phyloP scores from a whole-genome alignment of 2,888 invertebrate genomes.

The Itoplectis maculator region DNA sequence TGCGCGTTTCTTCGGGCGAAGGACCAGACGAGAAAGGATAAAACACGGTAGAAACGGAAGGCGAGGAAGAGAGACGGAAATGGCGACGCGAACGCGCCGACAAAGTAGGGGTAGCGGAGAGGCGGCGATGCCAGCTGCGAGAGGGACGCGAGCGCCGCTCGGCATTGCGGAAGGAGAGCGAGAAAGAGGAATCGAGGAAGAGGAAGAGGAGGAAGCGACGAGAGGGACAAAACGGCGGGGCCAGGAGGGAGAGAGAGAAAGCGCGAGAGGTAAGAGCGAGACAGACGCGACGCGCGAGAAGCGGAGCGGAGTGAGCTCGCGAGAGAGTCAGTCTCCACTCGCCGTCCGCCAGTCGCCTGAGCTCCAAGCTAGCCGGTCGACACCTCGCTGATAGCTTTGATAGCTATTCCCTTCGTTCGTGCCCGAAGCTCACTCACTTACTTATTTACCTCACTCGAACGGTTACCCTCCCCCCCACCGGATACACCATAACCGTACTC shows the following conservation, averaged over 20 bases:
- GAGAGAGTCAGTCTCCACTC: conserved; percentile 72
- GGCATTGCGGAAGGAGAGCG: conserved; percentile 40
- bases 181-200: conserved; percentile 28
- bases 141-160: conserved; percentile 39
- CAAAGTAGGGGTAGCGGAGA: conserved; percentile 29
- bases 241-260: conserved; percentile 56
- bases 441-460: conserved; percentile 61
- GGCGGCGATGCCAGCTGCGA: conserved; percentile 22
- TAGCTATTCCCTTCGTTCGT: conserved; percentile 70
- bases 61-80: conserved; percentile 36
- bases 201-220: conserved; percentile 26
- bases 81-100: conserved; percentile 37
- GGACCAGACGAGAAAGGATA: conserved; percentile 12
- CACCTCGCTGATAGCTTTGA: conserved; percentile 72
- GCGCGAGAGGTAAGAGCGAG: conserved; percentile 15
- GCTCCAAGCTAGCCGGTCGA: conserved; percentile 72
- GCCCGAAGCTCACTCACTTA: conserved; percentile 67
- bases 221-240: conserved; percentile 57
- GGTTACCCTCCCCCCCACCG: conserved; percentile 46
- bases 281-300: conserved; percentile 52
- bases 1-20: background rate
- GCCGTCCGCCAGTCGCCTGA: conserved; percentile 72
- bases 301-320: conserved; percentile 64
- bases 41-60: conserved; percentile 11
- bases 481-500: conserved; percentile 39